Conservation (phyloP, 2,797 vertebrate species). For the Pipistrellus pygmaeus region DNA sequence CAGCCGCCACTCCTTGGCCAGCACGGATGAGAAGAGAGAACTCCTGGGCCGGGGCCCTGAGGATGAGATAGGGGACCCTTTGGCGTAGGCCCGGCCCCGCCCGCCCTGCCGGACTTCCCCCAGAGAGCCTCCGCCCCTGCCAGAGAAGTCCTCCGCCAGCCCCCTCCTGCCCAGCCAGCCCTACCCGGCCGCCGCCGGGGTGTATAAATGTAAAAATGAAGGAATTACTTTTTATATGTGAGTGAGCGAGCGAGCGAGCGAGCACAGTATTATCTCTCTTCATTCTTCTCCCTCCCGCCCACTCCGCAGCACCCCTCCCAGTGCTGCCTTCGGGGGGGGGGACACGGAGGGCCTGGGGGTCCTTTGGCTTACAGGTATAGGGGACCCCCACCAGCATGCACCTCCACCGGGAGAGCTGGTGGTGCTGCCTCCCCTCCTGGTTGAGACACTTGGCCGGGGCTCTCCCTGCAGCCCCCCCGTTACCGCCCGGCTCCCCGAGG, state of each 20-base stretch:
- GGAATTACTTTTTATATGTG: constrained; percentile 99
- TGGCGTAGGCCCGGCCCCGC: constrained; percentile 91
- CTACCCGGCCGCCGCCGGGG: constrained; percentile 83
- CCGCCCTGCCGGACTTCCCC: constrained; percentile 55
- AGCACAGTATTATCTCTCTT: constrained; percentile 94
- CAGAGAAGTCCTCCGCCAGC: constrained; percentile 58
- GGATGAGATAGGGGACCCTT: constrained; percentile 95
- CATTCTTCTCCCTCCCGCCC: constrained; percentile 91
- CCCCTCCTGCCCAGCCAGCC: constrained; percentile 78
- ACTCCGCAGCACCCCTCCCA: constrained; percentile 85
- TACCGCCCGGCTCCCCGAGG: background rate
- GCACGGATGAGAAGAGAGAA: constrained; percentile 98
- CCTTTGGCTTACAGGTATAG: constrained; percentile 37
- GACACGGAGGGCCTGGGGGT: constrained; percentile 64
- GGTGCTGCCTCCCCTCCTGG: constrained; percentile 3
- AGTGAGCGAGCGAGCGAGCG: constrained; percentile 88
- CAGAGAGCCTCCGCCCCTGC: constrained; percentile 62
- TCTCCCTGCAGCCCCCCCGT: background rate
- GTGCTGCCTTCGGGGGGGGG: constrained; percentile 73
- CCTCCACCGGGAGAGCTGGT: constrained; percentile 44
- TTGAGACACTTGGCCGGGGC: constrained; percentile 64
- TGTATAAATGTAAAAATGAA: constrained; percentile 99
- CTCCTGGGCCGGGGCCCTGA: constrained; percentile 94
- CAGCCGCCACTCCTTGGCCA: constrained; percentile 97
- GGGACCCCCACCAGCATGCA: constrained; percentile 32